phyloP scores from a whole-genome alignment of 2,888 invertebrate species.

The Pterostichus niger region DNA sequence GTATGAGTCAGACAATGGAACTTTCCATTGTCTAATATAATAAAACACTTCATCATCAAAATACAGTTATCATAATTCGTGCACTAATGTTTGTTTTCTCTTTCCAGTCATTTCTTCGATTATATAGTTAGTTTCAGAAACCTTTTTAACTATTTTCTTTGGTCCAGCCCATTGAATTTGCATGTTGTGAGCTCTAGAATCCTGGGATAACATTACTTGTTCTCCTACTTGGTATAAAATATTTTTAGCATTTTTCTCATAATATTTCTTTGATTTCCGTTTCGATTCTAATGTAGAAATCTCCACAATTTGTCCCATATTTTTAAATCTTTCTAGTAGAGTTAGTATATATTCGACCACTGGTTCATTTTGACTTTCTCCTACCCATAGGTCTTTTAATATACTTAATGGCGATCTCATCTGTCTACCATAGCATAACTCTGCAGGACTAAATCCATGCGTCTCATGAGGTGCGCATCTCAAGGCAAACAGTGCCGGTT shows the following conservation, averaged over 20 bases:
- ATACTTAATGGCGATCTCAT: conserved; percentile 32
- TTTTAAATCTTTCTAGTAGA: conserved; percentile 17
- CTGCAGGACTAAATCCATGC: conserved; percentile 35
- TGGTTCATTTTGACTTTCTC: neutral
- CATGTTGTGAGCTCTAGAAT: conserved; percentile 18
- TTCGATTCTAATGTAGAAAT: neutral
- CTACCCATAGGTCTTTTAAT: conserved; percentile 19
- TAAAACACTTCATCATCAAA: too few species aligned
- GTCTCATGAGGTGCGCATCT: conserved; percentile 22
- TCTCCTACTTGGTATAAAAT: neutral
- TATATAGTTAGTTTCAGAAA: conserved; percentile 42
- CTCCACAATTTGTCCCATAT: conserved; percentile 18
- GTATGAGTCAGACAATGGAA: too few species aligned
- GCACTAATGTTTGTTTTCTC: conserved; percentile 27
- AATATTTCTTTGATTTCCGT: conserved; percentile 9
- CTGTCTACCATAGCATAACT: conserved; percentile 30
- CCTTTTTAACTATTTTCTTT: conserved; percentile 37
- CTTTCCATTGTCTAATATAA: too few species aligned
- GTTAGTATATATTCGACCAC: too few species aligned
- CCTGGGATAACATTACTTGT: conserved; percentile 5
- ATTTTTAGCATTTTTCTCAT: neutral
- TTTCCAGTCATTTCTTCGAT: conserved; percentile 12
- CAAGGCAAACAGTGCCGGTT: conserved; percentile 18
- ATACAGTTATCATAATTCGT: too few species aligned
- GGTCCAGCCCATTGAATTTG: conserved; percentile 50